These are phyloP conservation scores for Delphinapterus leucas DNA, from an alignment of 2,113 vertebrate genomes.

Conservation along the genomic window DNA sequence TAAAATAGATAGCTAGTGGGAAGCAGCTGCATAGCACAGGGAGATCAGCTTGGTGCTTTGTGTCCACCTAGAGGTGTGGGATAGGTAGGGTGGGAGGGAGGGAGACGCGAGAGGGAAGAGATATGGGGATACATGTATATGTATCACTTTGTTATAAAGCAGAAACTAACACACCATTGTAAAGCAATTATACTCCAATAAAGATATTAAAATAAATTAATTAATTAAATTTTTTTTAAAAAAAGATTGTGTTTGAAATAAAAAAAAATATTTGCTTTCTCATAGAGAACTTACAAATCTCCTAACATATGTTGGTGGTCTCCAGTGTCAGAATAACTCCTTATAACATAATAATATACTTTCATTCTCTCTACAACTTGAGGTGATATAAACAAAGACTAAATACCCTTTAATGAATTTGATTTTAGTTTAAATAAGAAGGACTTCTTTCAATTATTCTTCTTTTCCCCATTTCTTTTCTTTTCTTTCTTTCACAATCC, in stretches of 20 bases:
- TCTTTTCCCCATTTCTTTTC: background rate
- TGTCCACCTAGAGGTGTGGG: no score
- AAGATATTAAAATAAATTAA: no score
- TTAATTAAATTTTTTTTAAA: no score
- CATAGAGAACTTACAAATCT: background rate
- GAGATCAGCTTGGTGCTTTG: no score
- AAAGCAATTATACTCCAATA: no score
- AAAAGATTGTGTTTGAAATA: slow-evolving; percentile 28
- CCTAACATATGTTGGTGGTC: background rate
- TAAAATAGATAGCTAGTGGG: no score
- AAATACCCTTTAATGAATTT: background rate
- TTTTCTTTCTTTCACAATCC: background rate
- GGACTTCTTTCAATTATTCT: background rate
- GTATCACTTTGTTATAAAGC: no score
- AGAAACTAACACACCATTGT: no score
- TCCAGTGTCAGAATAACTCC: background rate
- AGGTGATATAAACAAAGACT: background rate
- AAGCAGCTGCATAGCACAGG: no score
- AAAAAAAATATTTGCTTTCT: slow-evolving; percentile 29
- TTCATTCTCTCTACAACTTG: slow-evolving; percentile 11
- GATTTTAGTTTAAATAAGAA: slow-evolving; percentile 24
- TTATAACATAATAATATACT: background rate
- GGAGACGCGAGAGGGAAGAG: no score
- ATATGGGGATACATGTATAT: no score
- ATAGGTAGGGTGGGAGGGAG: no score